A percentile compares a stretch with the other conserved stretches of the same genome.
Conservation (phyloP, 2,113 vertebrate genomes). For the Siphamia tubifer region DNA sequence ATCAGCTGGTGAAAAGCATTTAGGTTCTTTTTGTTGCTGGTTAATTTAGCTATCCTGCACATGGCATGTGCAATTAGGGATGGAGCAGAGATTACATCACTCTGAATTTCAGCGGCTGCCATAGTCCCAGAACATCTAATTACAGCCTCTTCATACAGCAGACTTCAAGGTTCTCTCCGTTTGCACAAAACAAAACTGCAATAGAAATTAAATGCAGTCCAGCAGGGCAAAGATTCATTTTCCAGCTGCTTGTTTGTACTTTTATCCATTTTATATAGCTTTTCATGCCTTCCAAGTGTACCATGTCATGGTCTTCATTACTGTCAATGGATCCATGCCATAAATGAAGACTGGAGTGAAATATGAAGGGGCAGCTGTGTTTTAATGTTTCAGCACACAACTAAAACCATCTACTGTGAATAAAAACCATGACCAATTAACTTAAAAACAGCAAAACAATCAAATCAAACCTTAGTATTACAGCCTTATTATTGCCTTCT, state of each 20-base stretch:
- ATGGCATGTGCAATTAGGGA: constrained; percentile 47
- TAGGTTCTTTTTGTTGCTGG: not conserved
- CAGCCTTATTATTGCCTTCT: too few species aligned
- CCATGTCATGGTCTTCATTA: constrained; percentile 7
- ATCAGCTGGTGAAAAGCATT: not conserved
- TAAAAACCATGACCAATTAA: not conserved
- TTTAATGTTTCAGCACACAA: not conserved
- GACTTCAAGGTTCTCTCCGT: constrained; percentile 34
- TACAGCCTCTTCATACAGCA: constrained; percentile 49
- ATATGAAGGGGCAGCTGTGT: constrained; percentile 3
- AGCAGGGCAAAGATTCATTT: constrained; percentile 25
- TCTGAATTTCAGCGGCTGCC: constrained; percentile 38
- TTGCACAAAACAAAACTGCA: constrained; percentile 27
- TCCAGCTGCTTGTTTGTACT: constrained; percentile 32
- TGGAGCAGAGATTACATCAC: constrained; percentile 53
- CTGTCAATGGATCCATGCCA: constrained; percentile 3
- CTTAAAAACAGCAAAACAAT: not conserved
- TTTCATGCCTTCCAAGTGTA: constrained; percentile 9
- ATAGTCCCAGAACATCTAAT: constrained; percentile 62
- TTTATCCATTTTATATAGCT: constrained; percentile 17
- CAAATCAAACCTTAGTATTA: not conserved
- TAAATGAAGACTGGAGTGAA: not conserved
- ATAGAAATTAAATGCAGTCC: constrained; percentile 34
- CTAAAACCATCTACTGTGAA: too few species aligned
- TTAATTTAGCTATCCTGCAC: constrained; percentile 47